Base-by-base conservation (phyloP, 2,797 vertebrate species). In the Prunella strophiata region DNA sequence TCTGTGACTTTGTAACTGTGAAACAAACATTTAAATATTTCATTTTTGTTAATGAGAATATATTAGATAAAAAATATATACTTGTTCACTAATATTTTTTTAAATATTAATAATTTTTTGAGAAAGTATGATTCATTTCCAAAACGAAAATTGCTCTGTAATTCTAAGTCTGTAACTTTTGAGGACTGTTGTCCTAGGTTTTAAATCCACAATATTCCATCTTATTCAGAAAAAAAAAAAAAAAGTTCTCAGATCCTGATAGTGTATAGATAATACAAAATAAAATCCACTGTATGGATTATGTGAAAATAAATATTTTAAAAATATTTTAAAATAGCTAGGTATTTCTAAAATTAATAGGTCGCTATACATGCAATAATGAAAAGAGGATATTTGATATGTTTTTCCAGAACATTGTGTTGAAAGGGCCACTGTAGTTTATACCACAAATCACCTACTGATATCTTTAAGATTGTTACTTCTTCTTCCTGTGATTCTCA, bases 401-500 rank as follows among this genome's bases (percentile, higher is more conserved):
- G 15, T 26, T 59, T 95, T 92, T 62, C 47, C 30, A 54, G 43
- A 85, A 66, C 10, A 57, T 18, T 62, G 1, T 42, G 3, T 38
- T 70, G 59, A 80, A 93, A 90, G 11, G 5, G 3, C 13, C 36
- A 23, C 0, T n/a, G 1, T 11, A 16, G 2, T 68, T 90, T 73
- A 50, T 47, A 14, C 5, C 58, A 54, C 19, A 29, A 76, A 34
- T 27, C 34, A 68, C 9, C 18, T 34, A 32, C 15, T 32, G 21
- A 30, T 36, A 9, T 70, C 17, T 54, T 61, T 66, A 66, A 70
- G 9, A 70, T 43, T 58, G 9, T 42, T 54, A 13, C 21, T 70
- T 59, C 36, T 81, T 79, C 58, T 65, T 42, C 70, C 17, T 92
- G 0, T 59, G 54, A n/a, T 19, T 43, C n/a, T 71, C 0, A 0